Evolutionary conservation across 2,888 invertebrate genomes (phyloP).

Genomic region (Marasmarcha lunaedactyla): DNA sequence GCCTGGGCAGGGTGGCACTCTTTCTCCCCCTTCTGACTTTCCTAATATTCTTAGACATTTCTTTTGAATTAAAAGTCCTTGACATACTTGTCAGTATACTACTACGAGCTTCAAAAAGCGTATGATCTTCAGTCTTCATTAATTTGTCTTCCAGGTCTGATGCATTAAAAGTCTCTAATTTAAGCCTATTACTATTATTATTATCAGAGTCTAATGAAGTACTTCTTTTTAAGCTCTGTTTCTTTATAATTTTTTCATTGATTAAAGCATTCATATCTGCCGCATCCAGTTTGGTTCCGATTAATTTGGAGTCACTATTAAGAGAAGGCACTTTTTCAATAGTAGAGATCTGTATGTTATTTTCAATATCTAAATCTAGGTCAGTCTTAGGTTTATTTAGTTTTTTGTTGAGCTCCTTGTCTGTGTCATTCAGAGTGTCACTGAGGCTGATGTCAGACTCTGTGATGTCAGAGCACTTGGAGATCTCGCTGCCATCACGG

Average conservation of each 20-base stretch:
- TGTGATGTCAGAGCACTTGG: conserved; percentile 71
- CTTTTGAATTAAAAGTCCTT: conserved; percentile 63
- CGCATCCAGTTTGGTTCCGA: conserved; percentile 42
- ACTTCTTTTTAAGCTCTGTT: conserved; percentile 65
- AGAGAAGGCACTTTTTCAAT: conserved; percentile 66
- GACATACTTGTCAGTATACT: conserved; percentile 68
- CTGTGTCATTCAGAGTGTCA: conserved; percentile 59
- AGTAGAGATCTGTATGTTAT: conserved; percentile 67
- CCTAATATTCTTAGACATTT: conserved; percentile 58
- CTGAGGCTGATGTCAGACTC: conserved; percentile 75
- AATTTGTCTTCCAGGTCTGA: conserved; percentile 71
- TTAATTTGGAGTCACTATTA: conserved; percentile 51
- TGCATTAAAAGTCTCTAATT: conserved; percentile 57
- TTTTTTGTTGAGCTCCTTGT: conserved; percentile 64
- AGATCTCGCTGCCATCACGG: conserved; percentile 71
- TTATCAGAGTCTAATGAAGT: conserved; percentile 66
- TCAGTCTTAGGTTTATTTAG: conserved; percentile 68
- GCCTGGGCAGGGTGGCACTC: conserved; percentile 36
- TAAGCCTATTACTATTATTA: conserved; percentile 65
- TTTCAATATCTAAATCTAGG: conserved; percentile 68
- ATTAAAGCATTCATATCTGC: conserved; percentile 39
- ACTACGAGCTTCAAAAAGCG: conserved; percentile 61
- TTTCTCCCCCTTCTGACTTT: conserved; percentile 58
- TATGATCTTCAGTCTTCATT: conserved; percentile 72
- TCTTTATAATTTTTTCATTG: conserved; percentile 49